Percentiles rank a stretch among this genome's conserved stretches.
These are phyloP conservation scores for Pygmarrhopalites habei DNA, from an alignment of 1,140 invertebrate species.

Conservation along the genomic window DNA sequence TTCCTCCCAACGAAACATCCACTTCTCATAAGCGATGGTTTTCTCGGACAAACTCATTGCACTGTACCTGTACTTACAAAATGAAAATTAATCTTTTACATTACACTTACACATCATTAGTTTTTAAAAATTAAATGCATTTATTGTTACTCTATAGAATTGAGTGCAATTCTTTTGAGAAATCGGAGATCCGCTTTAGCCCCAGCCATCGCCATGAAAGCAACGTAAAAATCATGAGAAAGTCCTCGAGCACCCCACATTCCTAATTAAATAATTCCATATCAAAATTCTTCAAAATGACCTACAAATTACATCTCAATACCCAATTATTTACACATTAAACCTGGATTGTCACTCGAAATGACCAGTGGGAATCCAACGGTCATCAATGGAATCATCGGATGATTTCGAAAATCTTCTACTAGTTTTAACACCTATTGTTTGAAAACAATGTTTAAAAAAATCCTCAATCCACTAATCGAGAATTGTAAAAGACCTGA, in stretches of 20 bases:
- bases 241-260: conserved; percentile 66
- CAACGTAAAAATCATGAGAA: conserved; percentile 73
- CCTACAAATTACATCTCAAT: conserved; percentile 49
- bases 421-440: conserved; percentile 66
- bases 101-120: neutral
- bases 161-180: conserved; percentile 68
- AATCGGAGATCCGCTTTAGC: conserved; percentile 59
- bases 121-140: neutral
- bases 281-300: too few species aligned
- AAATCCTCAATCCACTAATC: too few species aligned
- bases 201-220: conserved; percentile 70
- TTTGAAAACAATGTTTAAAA: too few species aligned
- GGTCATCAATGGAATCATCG: conserved; percentile 58
- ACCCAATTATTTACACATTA: conserved; percentile 45
- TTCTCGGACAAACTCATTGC: conserved; percentile 36
- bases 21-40: conserved; percentile 20
- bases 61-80: conserved; percentile 29
- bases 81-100: neutral
- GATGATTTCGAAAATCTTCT: conserved; percentile 71
- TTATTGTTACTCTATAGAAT: conserved; percentile 60
- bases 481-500: too few species aligned
- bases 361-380: conserved; percentile 54
- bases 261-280: conserved; percentile 47
- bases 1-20: conserved; percentile 31
- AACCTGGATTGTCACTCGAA: conserved; percentile 61